Conservation (phyloP, 2,888 invertebrate species). For the Mechanitis mazaeus region DNA sequence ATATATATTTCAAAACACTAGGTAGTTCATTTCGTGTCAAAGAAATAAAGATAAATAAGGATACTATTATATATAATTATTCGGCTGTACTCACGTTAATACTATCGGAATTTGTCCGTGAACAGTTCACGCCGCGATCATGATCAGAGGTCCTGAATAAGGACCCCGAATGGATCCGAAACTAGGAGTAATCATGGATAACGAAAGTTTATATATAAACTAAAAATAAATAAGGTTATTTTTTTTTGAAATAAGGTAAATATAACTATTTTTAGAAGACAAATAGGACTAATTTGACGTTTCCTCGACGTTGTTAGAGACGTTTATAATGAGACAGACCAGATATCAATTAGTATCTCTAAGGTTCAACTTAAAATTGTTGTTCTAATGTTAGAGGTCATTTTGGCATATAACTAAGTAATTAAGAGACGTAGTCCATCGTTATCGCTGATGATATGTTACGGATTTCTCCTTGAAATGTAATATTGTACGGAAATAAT, state of each 20-base stretch:
- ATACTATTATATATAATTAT: too few relatives aligned
- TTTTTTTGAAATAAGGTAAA: not conserved
- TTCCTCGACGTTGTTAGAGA: too few relatives aligned
- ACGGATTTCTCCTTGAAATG: conserved; percentile 1
- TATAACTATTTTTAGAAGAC: not conserved
- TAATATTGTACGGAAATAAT: not conserved
- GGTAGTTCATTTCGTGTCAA: not conserved
- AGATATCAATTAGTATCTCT: too few relatives aligned
- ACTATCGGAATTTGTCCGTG: too few relatives aligned
- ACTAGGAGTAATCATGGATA: too few relatives aligned
- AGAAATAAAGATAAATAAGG: too few relatives aligned
- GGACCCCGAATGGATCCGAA: too few relatives aligned
- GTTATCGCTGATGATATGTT: conserved; percentile 18
- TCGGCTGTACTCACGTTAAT: too few relatives aligned
- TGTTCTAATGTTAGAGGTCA: not conserved
- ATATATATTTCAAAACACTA: not conserved
- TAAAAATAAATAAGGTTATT: conserved; percentile 1
- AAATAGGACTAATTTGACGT: too few relatives aligned
- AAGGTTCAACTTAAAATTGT: not conserved
- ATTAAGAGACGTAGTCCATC: not conserved
- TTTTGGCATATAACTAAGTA: not conserved
- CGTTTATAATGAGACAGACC: too few relatives aligned
- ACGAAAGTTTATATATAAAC: not conserved
- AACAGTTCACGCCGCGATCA: too few relatives aligned
- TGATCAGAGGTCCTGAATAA: too few relatives aligned